Conservation (phyloP, 2,888 invertebrate species). For the Rhamphomyia laevipes region DNA sequence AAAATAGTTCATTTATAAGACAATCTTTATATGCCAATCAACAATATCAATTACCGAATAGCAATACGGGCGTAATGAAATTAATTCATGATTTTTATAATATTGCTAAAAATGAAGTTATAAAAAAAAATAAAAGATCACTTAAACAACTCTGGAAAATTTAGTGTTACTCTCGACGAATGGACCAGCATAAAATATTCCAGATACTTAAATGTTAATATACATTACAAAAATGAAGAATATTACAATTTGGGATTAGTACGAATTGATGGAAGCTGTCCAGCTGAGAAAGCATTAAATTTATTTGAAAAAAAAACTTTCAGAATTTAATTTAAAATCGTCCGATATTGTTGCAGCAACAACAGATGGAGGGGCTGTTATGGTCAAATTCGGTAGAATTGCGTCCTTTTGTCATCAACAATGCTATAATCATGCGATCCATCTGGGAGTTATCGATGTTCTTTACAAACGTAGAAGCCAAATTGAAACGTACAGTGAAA, state of each 20-base stretch:
- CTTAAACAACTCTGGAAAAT: not conserved
- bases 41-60: not conserved
- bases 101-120: conserved; percentile 1
- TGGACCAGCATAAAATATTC: conserved; percentile 1
- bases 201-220: conserved; percentile 1
- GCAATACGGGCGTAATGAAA: not conserved
- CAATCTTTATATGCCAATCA: not conserved
- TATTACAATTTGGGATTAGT: not conserved
- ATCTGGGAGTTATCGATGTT: conserved; percentile 1
- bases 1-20: not conserved
- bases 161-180: conserved; percentile 3
- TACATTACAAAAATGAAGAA: not conserved
- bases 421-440: conserved; percentile 1
- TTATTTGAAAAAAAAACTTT: conserved; percentile 2
- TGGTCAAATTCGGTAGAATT: not conserved
- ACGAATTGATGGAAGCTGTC: conserved; percentile 3
- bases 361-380: not conserved
- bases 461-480: not conserved
- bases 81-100: conserved; percentile 1
- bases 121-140: not conserved
- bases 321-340: conserved; percentile 2
- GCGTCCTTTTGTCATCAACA: not conserved
- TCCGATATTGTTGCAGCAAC: conserved; percentile 1
- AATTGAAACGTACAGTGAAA: not conserved
- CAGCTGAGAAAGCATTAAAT: conserved; percentile 1